phyloP scores from a whole-genome alignment of 2,888 invertebrate species.

The Sminthurinus aureus region DNA sequence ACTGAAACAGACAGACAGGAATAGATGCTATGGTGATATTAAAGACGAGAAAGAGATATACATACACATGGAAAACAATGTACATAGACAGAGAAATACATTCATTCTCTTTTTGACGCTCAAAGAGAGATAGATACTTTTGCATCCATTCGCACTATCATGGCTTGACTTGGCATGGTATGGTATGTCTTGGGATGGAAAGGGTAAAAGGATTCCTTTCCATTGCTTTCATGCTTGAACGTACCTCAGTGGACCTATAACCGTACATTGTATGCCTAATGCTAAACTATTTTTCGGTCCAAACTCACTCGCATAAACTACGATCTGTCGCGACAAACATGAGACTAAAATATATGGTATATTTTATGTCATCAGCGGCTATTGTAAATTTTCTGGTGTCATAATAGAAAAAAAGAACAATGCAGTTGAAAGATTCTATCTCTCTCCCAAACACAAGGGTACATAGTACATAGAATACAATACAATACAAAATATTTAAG shows the following conservation, averaged over 20 bases:
- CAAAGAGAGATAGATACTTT: background rate
- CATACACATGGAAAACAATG: background rate
- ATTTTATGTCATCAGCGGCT: background rate
- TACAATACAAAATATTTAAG: no score
- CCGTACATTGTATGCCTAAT: background rate
- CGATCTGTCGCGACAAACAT: background rate
- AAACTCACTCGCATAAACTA: background rate
- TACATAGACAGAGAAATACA: background rate
- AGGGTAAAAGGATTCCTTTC: background rate
- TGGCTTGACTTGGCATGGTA: no score
- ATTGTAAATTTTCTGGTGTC: slow-evolving; percentile 5
- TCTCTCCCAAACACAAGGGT: background rate
- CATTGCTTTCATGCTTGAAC: slow-evolving; percentile 6
- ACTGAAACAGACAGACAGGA: background rate
- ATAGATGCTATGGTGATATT: background rate
- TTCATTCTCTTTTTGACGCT: no score
- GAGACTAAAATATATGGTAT: slow-evolving; percentile 1
- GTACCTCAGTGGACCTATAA: background rate
- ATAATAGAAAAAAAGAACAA: background rate
- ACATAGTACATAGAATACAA: background rate
- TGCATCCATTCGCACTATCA: background rate
- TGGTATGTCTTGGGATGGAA: background rate
- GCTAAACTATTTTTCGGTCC: background rate
- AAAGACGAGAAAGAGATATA: background rate
- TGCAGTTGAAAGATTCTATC: background rate